Evolutionary conservation across 2,113 vertebrate species (phyloP).

Genomic region (Oryzias melastigma): DNA sequence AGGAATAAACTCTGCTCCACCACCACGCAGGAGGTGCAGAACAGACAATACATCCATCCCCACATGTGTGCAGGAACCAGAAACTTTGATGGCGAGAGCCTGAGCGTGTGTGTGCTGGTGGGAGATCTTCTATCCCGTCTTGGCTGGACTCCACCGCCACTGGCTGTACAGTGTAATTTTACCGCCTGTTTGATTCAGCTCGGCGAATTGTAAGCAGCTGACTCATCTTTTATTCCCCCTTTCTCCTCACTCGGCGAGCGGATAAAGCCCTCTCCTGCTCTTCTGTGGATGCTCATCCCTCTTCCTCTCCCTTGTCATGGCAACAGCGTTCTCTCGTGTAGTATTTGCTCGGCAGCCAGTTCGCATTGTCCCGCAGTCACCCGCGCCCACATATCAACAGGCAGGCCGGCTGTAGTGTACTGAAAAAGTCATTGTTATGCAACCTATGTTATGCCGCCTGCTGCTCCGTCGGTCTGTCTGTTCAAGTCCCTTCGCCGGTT

Average conservation of each 20-base stretch:
- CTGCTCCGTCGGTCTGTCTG: slow-evolving; percentile 53
- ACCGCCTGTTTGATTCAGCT: slow-evolving; percentile 48
- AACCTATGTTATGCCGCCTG: slow-evolving; percentile 67
- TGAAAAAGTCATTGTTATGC: slow-evolving; percentile 73
- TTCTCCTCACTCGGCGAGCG: slow-evolving; percentile 47
- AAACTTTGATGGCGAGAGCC: slow-evolving; percentile 28
- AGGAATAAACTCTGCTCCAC: slow-evolving; percentile 22
- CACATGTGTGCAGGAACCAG: neutral
- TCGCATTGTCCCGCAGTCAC: slow-evolving; percentile 70
- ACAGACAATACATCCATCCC: slow-evolving; percentile 12
- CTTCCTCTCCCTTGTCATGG: slow-evolving; percentile 68
- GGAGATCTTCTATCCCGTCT: slow-evolving; percentile 50
- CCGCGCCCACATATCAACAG: slow-evolving; percentile 76
- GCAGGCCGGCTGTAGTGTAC: slow-evolving; percentile 65
- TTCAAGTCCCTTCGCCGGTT: slow-evolving; percentile 31
- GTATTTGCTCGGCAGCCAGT: slow-evolving; percentile 64
- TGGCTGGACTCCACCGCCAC: slow-evolving; percentile 60
- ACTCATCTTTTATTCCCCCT: slow-evolving; percentile 67
- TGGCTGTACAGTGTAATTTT: slow-evolving; percentile 61
- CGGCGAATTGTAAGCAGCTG: slow-evolving; percentile 59
- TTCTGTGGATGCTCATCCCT: slow-evolving; percentile 50
- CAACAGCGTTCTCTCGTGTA: slow-evolving; percentile 65
- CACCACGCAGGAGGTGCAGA: slow-evolving; percentile 5
- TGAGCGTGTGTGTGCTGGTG: slow-evolving; percentile 56
- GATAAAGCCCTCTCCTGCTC: slow-evolving; percentile 54